Percentiles rank a stretch among this genome's conserved stretches.
phyloP scores from a whole-genome alignment of 2,797 vertebrate genomes.

The Numenius phaeopus region DNA sequence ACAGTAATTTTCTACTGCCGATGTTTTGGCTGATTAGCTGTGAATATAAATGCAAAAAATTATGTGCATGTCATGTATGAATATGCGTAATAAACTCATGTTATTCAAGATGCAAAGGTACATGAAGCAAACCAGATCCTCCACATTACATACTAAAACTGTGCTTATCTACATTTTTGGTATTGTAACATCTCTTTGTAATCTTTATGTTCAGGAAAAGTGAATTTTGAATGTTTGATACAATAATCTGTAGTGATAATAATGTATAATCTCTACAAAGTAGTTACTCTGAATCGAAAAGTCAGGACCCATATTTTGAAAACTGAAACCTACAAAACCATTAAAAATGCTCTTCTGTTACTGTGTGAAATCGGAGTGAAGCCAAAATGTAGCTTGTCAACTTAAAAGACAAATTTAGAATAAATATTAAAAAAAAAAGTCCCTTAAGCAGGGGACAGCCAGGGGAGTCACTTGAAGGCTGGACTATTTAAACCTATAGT shows the following conservation, averaged over 20 bases:
- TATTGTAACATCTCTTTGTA: not conserved
- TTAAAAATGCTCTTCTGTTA: not conserved
- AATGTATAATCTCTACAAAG: not conserved
- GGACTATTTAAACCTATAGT: not conserved
- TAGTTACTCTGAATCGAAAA: not conserved
- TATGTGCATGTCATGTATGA: not conserved
- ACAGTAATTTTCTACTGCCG: not conserved
- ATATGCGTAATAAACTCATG: not conserved
- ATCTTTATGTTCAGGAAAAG: not conserved
- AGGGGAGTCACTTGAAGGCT: not conserved
- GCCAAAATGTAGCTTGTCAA: not conserved
- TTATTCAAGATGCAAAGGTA: not conserved
- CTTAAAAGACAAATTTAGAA: not conserved
- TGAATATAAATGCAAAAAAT: constrained; percentile 19
- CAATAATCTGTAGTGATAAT: not conserved
- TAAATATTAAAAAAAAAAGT: not conserved
- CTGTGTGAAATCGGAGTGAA: not conserved
- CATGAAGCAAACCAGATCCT: not conserved
- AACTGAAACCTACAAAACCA: not conserved
- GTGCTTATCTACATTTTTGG: not conserved
- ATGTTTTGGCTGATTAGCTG: not conserved
- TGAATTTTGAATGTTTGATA: not conserved
- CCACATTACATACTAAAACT: not conserved
- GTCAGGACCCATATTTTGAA: not conserved
- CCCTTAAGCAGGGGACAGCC: not conserved